Base-by-base conservation (phyloP, 2,797 vertebrate genomes). In the Notoglanidium macrostoma region DNA sequence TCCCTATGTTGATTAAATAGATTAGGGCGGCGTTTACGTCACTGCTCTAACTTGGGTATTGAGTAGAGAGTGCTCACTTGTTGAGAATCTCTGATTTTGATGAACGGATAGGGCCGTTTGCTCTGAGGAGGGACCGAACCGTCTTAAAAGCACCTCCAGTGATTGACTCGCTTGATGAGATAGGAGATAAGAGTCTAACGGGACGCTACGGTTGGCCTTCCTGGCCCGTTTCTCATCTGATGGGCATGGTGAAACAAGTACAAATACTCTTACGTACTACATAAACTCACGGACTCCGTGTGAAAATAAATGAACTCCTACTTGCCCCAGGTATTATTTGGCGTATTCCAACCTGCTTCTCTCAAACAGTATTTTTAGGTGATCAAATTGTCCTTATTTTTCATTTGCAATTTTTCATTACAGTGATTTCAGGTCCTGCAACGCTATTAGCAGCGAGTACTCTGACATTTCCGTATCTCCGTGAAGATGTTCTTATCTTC, bases 81-180 rank as follows among this genome's bases (percentile, higher is more conserved):
- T 84, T 84, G 46, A 90, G 86, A 90, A 89, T 89, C 73, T 70
- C 85, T 88, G 83, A 89, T 91, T 92, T 85, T 92, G 92, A 94
- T 93, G 92, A 92, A 91, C 89, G 83, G 90, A 91, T 88, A 86
- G 76, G 87, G 90, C 54, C 80, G 89, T 90, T 91, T 87, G 89
- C 21, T 59, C 91, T 95, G 94, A 95, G 94, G 92, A 94, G 93
- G 93, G 92, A 93, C 92, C 87, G 72, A 55, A 91, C 81, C 74
- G 70, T 23, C 61, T 89, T 89, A 90, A 91, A 88, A 85, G 88
- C 87, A 85, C 90, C 91, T 92, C 86, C 90, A 86, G 92, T 94
- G 94, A 94, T 93, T 95, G 93, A 93, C 93, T 93, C 91, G 87
- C 83, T 90, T 91, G 93, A 95, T 91, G 92, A 94, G 92, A 93